A percentile compares a stretch with the other conserved stretches of the same genome.
Conservation (phyloP, 2,113 vertebrate species). For the Pelecanoides urinatrix region DNA sequence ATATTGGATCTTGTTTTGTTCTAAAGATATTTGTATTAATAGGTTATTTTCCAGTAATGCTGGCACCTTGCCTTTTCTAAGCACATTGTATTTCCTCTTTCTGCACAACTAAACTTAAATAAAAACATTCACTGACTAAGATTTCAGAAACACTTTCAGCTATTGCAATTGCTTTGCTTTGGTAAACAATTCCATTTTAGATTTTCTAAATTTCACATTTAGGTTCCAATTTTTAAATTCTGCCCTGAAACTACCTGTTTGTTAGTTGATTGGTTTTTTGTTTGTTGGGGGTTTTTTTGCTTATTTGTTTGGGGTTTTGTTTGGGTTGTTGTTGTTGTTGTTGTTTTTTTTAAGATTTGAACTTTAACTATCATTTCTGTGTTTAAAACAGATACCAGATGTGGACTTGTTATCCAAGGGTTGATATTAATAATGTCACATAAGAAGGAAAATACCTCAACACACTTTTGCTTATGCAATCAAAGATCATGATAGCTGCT, state of each 20-base stretch:
- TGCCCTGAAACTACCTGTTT: neutral
- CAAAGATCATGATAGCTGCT: neutral
- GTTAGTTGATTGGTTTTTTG: neutral
- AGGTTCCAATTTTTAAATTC: neutral
- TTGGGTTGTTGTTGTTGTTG: neutral
- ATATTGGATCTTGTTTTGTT: neutral
- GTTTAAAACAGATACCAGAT: neutral
- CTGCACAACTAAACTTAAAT: neutral
- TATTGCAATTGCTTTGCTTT: neutral
- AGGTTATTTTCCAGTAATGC: neutral
- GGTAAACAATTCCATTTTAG: neutral
- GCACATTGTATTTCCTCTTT: neutral
- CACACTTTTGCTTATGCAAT: neutral
- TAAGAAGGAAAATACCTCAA: neutral
- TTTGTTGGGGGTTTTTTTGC: neutral
- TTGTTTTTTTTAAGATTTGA: neutral
- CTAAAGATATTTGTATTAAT: neutral
- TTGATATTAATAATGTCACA: neutral
- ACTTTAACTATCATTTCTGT: neutral
- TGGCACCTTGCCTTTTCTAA: neutral
- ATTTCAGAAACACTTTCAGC: neutral
- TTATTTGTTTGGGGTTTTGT: neutral
- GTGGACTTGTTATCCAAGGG: neutral
- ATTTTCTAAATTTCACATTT: neutral
- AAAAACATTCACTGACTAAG: neutral